Conservation (phyloP, 2,797 vertebrate species). For the Alfaro cultratus region DNA sequence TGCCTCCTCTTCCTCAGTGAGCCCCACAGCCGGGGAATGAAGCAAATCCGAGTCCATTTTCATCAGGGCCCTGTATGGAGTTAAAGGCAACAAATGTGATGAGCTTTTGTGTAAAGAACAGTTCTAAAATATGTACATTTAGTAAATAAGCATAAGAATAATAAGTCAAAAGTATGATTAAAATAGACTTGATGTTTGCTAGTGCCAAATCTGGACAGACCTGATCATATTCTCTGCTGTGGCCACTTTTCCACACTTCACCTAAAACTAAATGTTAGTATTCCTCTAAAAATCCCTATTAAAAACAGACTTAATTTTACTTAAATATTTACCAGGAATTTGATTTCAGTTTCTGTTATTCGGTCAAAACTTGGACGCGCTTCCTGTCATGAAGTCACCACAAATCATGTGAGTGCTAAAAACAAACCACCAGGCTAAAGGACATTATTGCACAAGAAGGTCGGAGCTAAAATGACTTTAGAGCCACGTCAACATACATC, state of each 20-base stretch:
- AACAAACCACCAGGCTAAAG: neutral
- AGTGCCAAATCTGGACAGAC: neutral
- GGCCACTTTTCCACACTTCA: neutral
- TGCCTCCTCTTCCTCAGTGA: conserved; percentile 90
- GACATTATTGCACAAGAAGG: neutral
- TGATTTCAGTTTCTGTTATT: neutral
- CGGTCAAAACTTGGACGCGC: neutral
- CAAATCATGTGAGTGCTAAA: conserved; percentile 4
- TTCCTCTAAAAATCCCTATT: neutral
- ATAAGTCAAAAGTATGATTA: neutral
- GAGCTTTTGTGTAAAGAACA: neutral
- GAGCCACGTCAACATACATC: neutral
- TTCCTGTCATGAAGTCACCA: neutral
- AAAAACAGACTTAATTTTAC: neutral
- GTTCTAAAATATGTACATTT: neutral
- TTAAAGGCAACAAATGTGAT: neutral
- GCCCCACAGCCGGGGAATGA: conserved; percentile 88
- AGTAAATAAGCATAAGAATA: neutral
- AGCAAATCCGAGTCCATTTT: conserved; percentile 86
- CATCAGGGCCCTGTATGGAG: conserved; percentile 73
- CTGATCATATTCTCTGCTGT: neutral
- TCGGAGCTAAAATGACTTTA: neutral
- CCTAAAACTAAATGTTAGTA: neutral
- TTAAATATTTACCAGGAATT: neutral
- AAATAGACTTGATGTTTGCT: neutral